Evolutionary conservation across 2,113 vertebrate genomes (phyloP), one percentile per base, ranked within the genome.

Genomic region (Porphyrio hochstetteri): DNA sequence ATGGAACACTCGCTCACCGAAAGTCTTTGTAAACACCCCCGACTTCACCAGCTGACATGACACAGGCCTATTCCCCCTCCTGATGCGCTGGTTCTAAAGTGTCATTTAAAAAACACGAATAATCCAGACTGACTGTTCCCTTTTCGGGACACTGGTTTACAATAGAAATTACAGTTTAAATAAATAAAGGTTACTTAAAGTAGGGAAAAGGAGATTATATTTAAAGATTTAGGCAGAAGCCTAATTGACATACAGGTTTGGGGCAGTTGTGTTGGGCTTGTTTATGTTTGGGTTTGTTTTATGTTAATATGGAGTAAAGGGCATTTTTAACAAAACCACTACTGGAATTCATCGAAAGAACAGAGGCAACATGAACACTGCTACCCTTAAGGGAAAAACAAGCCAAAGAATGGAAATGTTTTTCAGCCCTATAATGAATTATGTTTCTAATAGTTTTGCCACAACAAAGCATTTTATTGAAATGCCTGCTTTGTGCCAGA

Each of bases 391-490:
- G 97, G 97, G 97, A 82, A 97, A 97, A 98, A 96, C 93, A 97
- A 97, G 92, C 92, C 97, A 91, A 97, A 98, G 97, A 97, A 97
- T 98, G 97, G 96, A 98, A 98, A 98, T 97, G 97, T 98, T 98
- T 98, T 98, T 97, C 97, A 95, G 95, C 96, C 97, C 97, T 97
- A 96, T 95, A 97, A 97, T 98, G 97, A 97, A 98, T 98, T 98
- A 98, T 98, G 97, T 94, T 98, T 97, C 98, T 98, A 98, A 98
- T 95, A 98, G 97, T 97, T 98, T 97, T 59, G 85, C 98, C 98
- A 98, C 98, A 98, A 98, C 95, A 98, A 98, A 98, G 98, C 97
- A 97, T 97, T 98, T 97, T 97, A 97, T 96, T 98, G 98, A 97
- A 98, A 97, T 97, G 96, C 95, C 95, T 97, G 82, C 87, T 97